Percentiles rank a stretch among this genome's conserved stretches.
These are phyloP conservation scores for Podarcis siculus DNA, from an alignment of 2,797 vertebrate species.

Conservation along the genomic window DNA sequence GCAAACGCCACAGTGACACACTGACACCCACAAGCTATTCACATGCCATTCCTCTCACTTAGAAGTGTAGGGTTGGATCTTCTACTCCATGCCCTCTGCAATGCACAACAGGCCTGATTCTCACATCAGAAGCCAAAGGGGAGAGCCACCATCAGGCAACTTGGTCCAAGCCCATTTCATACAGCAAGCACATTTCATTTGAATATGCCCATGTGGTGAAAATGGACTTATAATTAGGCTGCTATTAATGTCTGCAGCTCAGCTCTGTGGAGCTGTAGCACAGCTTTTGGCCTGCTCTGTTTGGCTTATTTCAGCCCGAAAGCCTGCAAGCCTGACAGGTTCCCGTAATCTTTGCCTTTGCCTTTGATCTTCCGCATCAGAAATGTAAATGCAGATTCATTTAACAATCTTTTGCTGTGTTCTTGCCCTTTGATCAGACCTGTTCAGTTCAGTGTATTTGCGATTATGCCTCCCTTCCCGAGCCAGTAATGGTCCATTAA, in stretches of 20 bases:
- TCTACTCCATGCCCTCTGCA: no score
- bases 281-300: not conserved
- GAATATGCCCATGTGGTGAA: not conserved
- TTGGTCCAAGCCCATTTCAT: not conserved
- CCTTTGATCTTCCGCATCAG: constrained; percentile 8
- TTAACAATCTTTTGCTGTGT: not conserved
- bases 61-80: no score
- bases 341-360: not conserved
- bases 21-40: no score
- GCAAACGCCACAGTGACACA: no score
- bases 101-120: not conserved
- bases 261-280: not conserved
- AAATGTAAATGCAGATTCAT: constrained; percentile 20
- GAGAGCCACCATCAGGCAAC: no score
- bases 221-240: not conserved
- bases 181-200: not conserved
- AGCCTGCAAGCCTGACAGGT: not conserved
- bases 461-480: not conserved
- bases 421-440: constrained; percentile 16
- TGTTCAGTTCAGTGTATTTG: constrained; percentile 20
- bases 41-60: not conserved
- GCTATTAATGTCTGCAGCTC: not conserved
- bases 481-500: constrained; percentile 7
- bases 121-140: not conserved
- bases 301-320: not conserved